phyloP scores from a whole-genome alignment of 2,113 vertebrate genomes.

The Mustela lutreola region DNA sequence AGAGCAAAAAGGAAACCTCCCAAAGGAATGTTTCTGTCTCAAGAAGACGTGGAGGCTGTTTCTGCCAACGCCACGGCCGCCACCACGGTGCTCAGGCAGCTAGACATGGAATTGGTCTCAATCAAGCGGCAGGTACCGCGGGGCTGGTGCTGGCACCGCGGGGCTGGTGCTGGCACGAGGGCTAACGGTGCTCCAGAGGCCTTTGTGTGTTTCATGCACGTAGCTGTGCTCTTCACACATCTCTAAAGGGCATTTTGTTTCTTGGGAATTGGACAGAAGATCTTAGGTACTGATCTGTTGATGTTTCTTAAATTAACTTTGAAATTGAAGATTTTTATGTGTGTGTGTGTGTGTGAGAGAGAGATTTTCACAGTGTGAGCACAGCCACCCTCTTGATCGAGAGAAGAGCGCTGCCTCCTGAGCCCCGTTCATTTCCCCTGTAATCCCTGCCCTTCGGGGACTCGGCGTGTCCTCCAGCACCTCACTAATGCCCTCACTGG shows the following conservation, averaged over 20 bases:
- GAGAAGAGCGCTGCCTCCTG: rapidly evolving
- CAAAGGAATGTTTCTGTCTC: slow-evolving; percentile 97
- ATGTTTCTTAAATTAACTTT: not conserved
- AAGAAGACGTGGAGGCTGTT: slow-evolving; percentile 94
- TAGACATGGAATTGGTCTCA: slow-evolving; percentile 96
- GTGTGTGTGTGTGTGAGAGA: not conserved
- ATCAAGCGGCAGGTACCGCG: slow-evolving; percentile 94
- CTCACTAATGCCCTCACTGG: rapidly evolving
- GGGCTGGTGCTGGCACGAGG: rapidly evolving
- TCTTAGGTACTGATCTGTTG: not conserved
- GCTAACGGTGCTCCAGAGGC: rapidly evolving
- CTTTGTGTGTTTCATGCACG: rapidly evolving
- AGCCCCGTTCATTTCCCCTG: rapidly evolving
- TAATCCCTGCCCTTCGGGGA: rapidly evolving
- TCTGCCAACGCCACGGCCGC: slow-evolving; percentile 93
- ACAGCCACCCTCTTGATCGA: not conserved
- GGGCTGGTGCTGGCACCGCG: rapidly evolving
- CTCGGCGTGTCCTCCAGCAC: rapidly evolving
- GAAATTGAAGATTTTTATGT: not conserved
- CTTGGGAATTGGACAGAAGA: not conserved
- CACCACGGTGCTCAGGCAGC: slow-evolving; percentile 93
- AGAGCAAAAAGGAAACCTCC: slow-evolving; percentile 96
- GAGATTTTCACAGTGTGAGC: rapidly evolving
- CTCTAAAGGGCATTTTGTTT: not conserved
- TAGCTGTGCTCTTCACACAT: rapidly evolving